Percentiles rank a stretch among this genome's conserved stretches.
phyloP scores from a whole-genome alignment of 2,113 vertebrate species.

The Blennius ocellaris region DNA sequence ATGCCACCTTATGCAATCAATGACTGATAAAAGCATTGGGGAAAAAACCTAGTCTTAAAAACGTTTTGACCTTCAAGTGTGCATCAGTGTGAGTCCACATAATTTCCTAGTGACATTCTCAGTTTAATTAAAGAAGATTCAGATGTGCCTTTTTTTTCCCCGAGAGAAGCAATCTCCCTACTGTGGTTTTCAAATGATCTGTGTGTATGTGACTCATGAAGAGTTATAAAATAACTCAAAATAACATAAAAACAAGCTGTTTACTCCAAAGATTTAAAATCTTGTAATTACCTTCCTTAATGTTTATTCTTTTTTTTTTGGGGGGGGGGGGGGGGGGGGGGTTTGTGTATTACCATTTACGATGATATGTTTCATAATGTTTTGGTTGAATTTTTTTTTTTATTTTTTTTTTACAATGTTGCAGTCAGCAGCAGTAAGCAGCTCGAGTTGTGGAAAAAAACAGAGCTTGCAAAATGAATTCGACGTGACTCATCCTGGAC shows the following conservation, averaged over 20 bases:
- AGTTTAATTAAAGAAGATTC: conserved; percentile 24
- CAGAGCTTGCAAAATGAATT: no score
- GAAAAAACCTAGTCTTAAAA: conserved; percentile 22
- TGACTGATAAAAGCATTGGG: conserved; percentile 23
- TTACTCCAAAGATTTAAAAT: no score
- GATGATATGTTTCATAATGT: no score
- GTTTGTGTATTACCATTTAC: no score
- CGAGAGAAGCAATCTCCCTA: conserved; percentile 7
- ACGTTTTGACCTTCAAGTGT: conserved; percentile 25
- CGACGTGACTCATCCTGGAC: no score
- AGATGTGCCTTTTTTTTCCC: neutral
- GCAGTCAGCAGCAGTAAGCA: no score
- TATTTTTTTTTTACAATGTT: no score
- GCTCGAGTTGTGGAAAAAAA: no score
- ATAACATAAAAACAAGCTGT: neutral
- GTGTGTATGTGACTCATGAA: neutral
- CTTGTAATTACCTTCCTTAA: no score
- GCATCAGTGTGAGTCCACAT: neutral
- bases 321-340: no score
- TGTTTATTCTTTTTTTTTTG: no score
- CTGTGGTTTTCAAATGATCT: conserved; percentile 12
- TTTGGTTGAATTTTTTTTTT: no score
- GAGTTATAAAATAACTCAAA: neutral
- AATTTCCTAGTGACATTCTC: conserved; percentile 14
- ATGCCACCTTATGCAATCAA: conserved; percentile 30